A percentile compares a stretch with the other conserved stretches of the same genome.
These are phyloP conservation scores for Leptobrachium ailaonicum DNA, from an alignment of 2,113 vertebrate genomes.

Conservation along the genomic window DNA sequence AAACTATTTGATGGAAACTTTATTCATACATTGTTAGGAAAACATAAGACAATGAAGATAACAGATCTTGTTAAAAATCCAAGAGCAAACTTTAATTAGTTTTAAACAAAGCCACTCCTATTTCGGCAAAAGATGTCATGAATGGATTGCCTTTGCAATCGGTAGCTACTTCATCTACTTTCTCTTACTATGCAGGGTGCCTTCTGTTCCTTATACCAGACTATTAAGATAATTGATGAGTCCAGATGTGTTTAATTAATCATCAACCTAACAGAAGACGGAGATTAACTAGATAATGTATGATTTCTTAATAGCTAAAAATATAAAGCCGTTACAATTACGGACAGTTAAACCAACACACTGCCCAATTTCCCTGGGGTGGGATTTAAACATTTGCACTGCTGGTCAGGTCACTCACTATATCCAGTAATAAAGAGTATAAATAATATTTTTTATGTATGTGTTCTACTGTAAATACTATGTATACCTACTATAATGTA, in stretches of 20 bases:
- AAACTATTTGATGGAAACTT: too few species aligned
- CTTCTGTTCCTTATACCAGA: neutral
- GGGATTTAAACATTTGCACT: neutral
- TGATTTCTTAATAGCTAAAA: neutral
- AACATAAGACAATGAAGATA: too few species aligned
- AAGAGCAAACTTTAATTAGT: too few species aligned
- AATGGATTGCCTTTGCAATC: neutral
- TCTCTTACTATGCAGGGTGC: neutral
- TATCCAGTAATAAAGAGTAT: too few species aligned
- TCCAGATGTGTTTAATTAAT: neutral
- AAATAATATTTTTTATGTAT: too few species aligned
- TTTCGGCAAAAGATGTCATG: too few species aligned
- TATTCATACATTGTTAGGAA: too few species aligned
- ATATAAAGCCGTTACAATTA: neutral
- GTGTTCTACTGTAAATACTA: too few species aligned
- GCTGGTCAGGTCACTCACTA: too few species aligned
- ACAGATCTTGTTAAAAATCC: too few species aligned
- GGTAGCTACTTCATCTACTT: neutral
- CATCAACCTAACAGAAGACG: neutral
- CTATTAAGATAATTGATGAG: conserved; percentile 1
- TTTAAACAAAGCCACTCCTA: too few species aligned
- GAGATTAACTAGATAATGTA: neutral
- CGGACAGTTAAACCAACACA: neutral
- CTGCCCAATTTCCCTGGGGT: neutral
- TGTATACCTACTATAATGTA: too few species aligned